Conservation (phyloP, 2,113 vertebrate species). For the Rhabdomys dilectus region DNA sequence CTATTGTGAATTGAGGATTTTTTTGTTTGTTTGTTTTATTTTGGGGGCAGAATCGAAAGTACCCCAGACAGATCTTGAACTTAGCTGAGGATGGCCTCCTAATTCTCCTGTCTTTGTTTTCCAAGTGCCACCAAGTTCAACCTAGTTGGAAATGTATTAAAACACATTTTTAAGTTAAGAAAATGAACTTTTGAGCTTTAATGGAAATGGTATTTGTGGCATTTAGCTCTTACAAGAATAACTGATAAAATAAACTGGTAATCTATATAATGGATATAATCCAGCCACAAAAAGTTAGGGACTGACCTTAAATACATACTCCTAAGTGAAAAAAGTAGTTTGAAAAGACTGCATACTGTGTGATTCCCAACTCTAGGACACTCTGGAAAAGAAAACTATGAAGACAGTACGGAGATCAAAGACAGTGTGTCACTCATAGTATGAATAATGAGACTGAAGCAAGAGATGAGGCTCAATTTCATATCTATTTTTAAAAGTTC, state of each 20-base stretch:
- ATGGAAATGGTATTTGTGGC: not conserved
- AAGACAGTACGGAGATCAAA: not conserved
- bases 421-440: not conserved
- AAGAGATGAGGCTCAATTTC: not conserved
- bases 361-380: not conserved
- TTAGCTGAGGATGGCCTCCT: not conserved
- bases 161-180: not conserved
- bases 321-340: not conserved
- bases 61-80: not conserved
- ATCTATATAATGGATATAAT: not conserved
- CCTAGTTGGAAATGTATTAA: not conserved
- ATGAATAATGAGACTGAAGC: not conserved
- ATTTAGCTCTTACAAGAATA: not conserved
- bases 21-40: not conserved
- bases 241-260: not conserved
- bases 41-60: not conserved
- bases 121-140: not conserved
- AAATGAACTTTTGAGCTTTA: constrained; percentile 39
- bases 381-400: not conserved
- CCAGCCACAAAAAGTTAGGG: not conserved
- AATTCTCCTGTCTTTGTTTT: not conserved
- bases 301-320: not conserved
- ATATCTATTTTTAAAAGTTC: not conserved
- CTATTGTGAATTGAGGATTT: not conserved
- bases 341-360: not conserved